A percentile compares a stretch with the other conserved stretches of the same genome.
These are phyloP conservation scores for Neosalanx taihuensis DNA, from an alignment of 2,797 vertebrate genomes.

Conservation along the genomic window DNA sequence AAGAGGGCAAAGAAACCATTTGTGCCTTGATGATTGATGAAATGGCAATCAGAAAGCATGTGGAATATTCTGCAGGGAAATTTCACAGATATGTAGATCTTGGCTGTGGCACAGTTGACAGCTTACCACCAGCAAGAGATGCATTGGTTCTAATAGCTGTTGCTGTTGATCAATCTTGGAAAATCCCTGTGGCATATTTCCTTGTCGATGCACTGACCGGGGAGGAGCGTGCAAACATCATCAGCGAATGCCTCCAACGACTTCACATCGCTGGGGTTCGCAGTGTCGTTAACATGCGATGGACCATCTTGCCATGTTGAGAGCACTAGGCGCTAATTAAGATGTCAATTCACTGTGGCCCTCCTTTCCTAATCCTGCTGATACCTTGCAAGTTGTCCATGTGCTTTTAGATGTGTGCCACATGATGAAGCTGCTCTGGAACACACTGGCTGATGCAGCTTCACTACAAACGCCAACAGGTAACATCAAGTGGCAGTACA, in stretches of 20 bases:
- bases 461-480: constrained; percentile 9
- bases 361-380: constrained; percentile 2
- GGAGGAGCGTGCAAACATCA: not conserved
- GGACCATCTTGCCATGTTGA: constrained; percentile 12
- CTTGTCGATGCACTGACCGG: constrained; percentile 15
- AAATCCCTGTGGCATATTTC: constrained; percentile 31
- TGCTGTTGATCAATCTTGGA: constrained; percentile 13
- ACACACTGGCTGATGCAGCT: constrained; percentile 20
- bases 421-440: constrained; percentile 30
- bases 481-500: constrained; percentile 28
- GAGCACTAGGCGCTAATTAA: not conserved
- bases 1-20: constrained; percentile 4
- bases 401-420: constrained; percentile 22
- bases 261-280: no score
- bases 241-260: no score
- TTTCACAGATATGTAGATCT: constrained; percentile 16
- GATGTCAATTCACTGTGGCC: not conserved
- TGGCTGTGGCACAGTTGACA: not conserved
- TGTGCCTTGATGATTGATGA: constrained; percentile 21
- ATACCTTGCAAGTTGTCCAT: not conserved
- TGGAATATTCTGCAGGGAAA: not conserved
- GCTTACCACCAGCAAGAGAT: not conserved
- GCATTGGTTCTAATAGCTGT: constrained; percentile 10
- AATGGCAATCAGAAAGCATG: constrained; percentile 3
- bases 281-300: constrained; percentile 17